Evolutionary conservation across 2,113 vertebrate genomes (phyloP), one percentile per base, ranked within the genome.

Genomic region (Illadopsis cleaveri): DNA sequence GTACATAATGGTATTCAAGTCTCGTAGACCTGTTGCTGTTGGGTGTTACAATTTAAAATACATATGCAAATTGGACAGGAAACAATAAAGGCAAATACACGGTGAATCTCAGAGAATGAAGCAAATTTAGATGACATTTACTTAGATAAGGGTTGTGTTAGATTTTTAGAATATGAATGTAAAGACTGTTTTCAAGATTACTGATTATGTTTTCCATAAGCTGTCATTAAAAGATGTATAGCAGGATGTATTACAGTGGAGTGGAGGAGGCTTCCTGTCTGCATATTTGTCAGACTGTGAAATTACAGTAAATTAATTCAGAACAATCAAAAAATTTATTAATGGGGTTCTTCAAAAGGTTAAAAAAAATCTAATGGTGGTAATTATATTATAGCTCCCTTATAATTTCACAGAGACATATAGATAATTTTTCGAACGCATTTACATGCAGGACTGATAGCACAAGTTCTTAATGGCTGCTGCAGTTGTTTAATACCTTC

Each of bases 271-370:
- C 71, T 80, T 82, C 54, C 27, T 65, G 64, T 70, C 60, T 92
- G 56, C 28, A 5, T 77, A 56, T 86, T 90, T 90, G 5, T 94
- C 56, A 64, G 77, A 64, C 62, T 82, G 82, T 54, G 51, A 94
- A 93, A 81, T 89, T 60, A 50, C 18, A 70, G 24, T 81, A 88
- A 93, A 96, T 82, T 69, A 91, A 64, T 50, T 80, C 48, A 76
- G 66, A 90, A 88, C 40, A 88, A 82, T 72, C 38, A 30, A 62
- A 66, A 81, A 51, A 44, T 48, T 72, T 56, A 70, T 66, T 92
- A 70, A 86, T 47, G 11, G 6, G 42, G 33, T 83, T 83, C 47
- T 81, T 89, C 24, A 44, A 82, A 87, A 79, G 16, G 30, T 71
- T 12, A 73, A 82, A 66, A 56, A 42, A 57, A 72, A 27, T 12